phyloP scores from a whole-genome alignment of 2,113 vertebrate genomes.

The Python bivittatus region DNA sequence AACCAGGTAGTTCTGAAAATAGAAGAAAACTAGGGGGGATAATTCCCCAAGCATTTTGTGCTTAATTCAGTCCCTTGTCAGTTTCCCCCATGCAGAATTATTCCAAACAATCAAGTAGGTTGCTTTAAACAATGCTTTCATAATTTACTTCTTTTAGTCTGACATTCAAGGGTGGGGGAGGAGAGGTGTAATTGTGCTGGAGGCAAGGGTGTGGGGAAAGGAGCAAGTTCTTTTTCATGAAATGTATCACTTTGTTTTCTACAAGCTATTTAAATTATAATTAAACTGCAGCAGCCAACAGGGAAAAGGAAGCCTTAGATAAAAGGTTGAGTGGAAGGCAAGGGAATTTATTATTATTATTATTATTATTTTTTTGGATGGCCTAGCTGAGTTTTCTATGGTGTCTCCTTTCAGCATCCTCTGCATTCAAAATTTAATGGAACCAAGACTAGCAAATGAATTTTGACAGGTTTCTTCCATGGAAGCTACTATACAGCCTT shows the following conservation, averaged over 20 bases:
- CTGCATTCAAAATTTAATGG: background rate
- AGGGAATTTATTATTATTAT: background rate
- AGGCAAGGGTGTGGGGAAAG: background rate
- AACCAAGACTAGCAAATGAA: background rate
- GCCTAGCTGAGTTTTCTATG: conserved; percentile 8
- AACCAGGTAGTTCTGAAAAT: background rate
- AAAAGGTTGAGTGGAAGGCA: background rate
- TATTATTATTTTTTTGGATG: conserved; percentile 21
- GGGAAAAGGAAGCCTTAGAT: conserved; percentile 5
- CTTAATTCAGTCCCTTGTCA: background rate
- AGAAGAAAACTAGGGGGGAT: background rate
- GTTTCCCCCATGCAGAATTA: background rate
- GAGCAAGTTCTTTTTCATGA: conserved; percentile 33
- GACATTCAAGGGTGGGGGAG: fast-evolving
- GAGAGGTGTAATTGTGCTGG: background rate
- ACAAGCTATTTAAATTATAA: conserved; percentile 82
- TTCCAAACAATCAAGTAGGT: background rate
- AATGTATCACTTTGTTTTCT: conserved; percentile 73
- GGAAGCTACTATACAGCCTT: background rate
- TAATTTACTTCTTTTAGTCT: background rate
- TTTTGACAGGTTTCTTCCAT: background rate
- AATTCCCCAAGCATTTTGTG: fast-evolving
- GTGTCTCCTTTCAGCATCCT: conserved; percentile 21
- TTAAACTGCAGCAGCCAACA: conserved; percentile 79
- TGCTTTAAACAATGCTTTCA: fast-evolving